Evolutionary conservation across 2,888 invertebrate species (phyloP).

Genomic region (Acanthopleura granulata): DNA sequence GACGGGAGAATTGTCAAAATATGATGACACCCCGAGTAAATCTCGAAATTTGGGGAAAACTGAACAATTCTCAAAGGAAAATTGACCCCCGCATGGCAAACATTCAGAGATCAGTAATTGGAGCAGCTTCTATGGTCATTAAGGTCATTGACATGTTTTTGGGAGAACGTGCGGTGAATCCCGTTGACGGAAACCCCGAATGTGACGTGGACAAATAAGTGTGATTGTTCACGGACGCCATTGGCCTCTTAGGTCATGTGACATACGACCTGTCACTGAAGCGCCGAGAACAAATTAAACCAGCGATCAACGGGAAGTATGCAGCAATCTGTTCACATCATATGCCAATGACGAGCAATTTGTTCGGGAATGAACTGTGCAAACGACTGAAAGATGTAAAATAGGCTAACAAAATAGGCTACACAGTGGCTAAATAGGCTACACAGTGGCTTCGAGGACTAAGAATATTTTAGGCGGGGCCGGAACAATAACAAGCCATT

Average conservation of each 20-base stretch:
- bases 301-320: neutral
- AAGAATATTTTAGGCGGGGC: neutral
- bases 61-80: neutral
- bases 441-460: neutral
- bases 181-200: neutral
- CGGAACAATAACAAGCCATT: too few species aligned
- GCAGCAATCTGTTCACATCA: neutral
- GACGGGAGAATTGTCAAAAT: conserved; percentile 11
- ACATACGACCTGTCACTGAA: conserved; percentile 11
- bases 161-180: neutral
- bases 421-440: too few species aligned
- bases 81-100: neutral
- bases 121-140: neutral
- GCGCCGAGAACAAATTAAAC: conserved; percentile 2
- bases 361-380: conserved; percentile 14
- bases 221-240: neutral
- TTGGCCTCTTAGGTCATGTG: conserved; percentile 16
- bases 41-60: conserved; percentile 13
- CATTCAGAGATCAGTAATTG: neutral
- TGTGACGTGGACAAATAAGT: neutral
- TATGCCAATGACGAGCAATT: neutral
- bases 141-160: neutral
- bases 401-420: conserved; percentile 8
- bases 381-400: conserved; percentile 13
- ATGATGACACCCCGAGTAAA: neutral